phyloP scores from a whole-genome alignment of 2,113 vertebrate species.

The Nothobranchius kuhntae region DNA sequence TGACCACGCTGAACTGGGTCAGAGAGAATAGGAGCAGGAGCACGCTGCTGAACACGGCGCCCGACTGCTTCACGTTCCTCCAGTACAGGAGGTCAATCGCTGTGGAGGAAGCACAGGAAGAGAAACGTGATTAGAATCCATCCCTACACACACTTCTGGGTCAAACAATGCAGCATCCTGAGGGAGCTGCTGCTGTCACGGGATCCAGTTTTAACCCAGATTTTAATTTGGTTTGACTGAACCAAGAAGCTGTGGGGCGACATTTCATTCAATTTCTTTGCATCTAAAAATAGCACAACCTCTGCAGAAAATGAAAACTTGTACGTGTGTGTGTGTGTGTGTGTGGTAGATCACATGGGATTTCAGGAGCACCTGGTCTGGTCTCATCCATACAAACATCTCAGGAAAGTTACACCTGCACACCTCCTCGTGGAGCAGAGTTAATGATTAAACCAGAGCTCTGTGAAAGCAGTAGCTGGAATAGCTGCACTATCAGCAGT shows the following conservation, averaged over 20 bases:
- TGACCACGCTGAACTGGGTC: constrained; percentile 99
- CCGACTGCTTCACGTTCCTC: constrained; percentile 96
- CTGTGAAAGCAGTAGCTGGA: constrained; percentile 39
- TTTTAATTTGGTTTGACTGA: constrained; percentile 40
- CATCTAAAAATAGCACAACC: constrained; percentile 40
- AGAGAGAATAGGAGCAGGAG: constrained; percentile 97
- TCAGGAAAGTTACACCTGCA: constrained; percentile 14
- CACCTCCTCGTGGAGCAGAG: constrained; percentile 10
- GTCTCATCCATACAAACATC: constrained; percentile 52
- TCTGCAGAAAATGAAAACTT: constrained; percentile 9
- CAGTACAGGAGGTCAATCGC: constrained; percentile 97
- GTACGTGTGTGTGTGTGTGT: not conserved
- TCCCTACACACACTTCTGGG: constrained; percentile 59
- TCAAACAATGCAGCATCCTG: constrained; percentile 60
- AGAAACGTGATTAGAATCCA: constrained; percentile 32
- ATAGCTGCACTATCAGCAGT: constrained; percentile 60
- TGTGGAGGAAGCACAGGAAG: constrained; percentile 64
- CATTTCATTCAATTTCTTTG: constrained; percentile 26
- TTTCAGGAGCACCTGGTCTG: constrained; percentile 48
- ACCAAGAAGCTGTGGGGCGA: constrained; percentile 1
- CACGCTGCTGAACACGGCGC: constrained; percentile 91
- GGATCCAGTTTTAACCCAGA: constrained; percentile 58
- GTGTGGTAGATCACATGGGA: not conserved
- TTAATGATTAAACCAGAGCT: constrained; percentile 64
- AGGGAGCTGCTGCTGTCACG: constrained; percentile 50